Evolutionary conservation across 2,797 vertebrate species (phyloP).

Genomic region (Leptoclinus maculatus): DNA sequence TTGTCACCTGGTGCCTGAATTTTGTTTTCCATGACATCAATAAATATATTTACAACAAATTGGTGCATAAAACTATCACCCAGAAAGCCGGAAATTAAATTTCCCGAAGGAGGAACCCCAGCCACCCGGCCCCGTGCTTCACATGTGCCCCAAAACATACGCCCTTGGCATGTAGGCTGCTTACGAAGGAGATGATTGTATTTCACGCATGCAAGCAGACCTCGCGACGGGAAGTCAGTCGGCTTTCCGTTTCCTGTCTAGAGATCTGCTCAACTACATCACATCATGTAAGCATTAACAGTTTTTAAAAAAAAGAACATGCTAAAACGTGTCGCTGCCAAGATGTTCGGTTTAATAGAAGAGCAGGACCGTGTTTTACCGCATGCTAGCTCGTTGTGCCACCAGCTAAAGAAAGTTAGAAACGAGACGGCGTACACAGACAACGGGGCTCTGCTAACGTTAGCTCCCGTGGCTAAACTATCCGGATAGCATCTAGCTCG

Average conservation of each 20-base stretch:
- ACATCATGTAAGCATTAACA: constrained; percentile 54
- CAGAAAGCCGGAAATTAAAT: neutral
- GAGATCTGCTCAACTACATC: constrained; percentile 19
- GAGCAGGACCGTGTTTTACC: neutral
- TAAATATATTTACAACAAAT: neutral
- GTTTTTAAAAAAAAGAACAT: neutral
- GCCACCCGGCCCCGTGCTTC: too few relatives aligned
- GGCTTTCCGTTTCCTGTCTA: constrained; percentile 48
- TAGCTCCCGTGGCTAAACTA: constrained; percentile 12
- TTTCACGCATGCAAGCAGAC: neutral
- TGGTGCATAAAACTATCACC: neutral
- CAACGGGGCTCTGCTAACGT: constrained; percentile 10
- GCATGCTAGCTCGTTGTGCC: neutral
- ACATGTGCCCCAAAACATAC: too few relatives aligned
- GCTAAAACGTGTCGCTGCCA: neutral
- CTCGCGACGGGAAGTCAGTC: neutral
- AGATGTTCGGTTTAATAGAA: rapidly evolving
- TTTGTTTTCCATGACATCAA: neutral
- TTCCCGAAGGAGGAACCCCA: too few relatives aligned
- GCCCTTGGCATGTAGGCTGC: too few relatives aligned
- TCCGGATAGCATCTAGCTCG: constrained; percentile 1
- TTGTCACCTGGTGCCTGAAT: neutral
- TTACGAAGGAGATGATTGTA: neutral
- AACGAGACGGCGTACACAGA: neutral
- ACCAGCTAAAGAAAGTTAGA: neutral